Conservation (phyloP, 2,113 vertebrate genomes). For the Oriolus oriolus region DNA sequence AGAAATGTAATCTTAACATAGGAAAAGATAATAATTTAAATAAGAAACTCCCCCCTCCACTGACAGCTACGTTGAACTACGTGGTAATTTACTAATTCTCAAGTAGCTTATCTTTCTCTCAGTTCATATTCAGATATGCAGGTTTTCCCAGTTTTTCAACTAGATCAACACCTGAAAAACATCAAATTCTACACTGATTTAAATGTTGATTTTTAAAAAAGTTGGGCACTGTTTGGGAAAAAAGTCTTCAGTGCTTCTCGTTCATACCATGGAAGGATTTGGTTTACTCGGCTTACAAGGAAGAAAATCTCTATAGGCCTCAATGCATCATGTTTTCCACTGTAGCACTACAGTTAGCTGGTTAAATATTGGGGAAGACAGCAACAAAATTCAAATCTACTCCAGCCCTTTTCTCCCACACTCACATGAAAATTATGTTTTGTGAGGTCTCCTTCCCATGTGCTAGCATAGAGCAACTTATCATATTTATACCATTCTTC, state of each 20-base stretch:
- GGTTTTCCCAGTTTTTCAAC: not conserved
- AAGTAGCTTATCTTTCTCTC: not conserved
- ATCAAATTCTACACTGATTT: not conserved
- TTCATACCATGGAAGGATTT: not conserved
- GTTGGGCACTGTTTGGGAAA: not conserved
- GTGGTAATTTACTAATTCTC: not conserved
- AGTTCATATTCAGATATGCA: not conserved
- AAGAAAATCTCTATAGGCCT: not conserved
- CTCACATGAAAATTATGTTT: not conserved
- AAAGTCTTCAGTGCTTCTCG: not conserved
- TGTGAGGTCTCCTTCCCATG: not conserved
- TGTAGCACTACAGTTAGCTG: not conserved
- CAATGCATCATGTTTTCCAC: not conserved
- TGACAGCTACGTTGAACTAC: not conserved
- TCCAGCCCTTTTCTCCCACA: not conserved
- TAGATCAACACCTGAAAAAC: not conserved
- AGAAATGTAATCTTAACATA: not conserved
- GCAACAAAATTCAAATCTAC: not conserved
- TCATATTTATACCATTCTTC: not conserved
- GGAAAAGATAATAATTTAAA: not conserved
- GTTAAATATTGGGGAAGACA: not conserved
- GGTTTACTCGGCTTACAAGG: not conserved
- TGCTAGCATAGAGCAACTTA: not conserved
- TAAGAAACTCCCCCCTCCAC: not conserved
- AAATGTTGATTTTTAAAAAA: not conserved